Conservation (phyloP, 2,888 invertebrate genomes). For the Drosophila mimica region DNA sequence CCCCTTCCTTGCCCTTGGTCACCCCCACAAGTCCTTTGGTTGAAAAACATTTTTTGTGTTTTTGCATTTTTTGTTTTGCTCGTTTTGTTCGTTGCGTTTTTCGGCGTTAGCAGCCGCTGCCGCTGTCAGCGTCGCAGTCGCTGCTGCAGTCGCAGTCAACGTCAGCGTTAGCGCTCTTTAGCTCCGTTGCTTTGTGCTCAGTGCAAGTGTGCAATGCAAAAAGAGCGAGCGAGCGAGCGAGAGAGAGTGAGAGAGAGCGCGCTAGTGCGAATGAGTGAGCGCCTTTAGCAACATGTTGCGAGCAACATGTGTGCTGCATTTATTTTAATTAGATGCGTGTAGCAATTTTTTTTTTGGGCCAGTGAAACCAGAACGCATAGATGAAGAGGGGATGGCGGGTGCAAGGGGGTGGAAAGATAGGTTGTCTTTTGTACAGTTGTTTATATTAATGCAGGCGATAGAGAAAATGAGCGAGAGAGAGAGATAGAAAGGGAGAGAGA, state of each 20-base stretch:
- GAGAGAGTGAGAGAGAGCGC: slow-evolving; percentile 18
- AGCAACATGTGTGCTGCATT: slow-evolving; percentile 46
- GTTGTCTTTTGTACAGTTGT: slow-evolving; percentile 5
- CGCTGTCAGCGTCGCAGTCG: slow-evolving; percentile 4
- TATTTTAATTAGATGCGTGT: slow-evolving; percentile 54
- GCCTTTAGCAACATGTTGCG: slow-evolving; percentile 78
- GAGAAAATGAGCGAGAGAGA: background rate
- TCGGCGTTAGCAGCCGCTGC: slow-evolving; percentile 14
- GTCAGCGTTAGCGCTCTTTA: background rate
- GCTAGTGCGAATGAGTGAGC: slow-evolving; percentile 14
- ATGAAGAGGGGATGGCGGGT: background rate
- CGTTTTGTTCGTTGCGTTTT: slow-evolving; percentile 80
- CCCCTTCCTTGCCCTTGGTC: background rate
- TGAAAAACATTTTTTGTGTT: slow-evolving; percentile 49
- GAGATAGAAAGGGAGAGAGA: background rate
- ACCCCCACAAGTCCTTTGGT: slow-evolving; percentile 4
- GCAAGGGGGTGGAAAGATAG: background rate
- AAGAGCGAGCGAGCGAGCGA: slow-evolving; percentile 12
- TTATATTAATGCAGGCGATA: slow-evolving; percentile 30
- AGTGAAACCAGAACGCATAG: background rate
- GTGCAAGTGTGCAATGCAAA: slow-evolving; percentile 29
- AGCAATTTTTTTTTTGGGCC: background rate
- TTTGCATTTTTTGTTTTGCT: slow-evolving; percentile 77
- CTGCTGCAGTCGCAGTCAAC: slow-evolving; percentile 11
- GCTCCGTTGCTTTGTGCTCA: slow-evolving; percentile 4